phyloP scores from a whole-genome alignment of 2,113 vertebrate genomes.

The Tor tambroides region DNA sequence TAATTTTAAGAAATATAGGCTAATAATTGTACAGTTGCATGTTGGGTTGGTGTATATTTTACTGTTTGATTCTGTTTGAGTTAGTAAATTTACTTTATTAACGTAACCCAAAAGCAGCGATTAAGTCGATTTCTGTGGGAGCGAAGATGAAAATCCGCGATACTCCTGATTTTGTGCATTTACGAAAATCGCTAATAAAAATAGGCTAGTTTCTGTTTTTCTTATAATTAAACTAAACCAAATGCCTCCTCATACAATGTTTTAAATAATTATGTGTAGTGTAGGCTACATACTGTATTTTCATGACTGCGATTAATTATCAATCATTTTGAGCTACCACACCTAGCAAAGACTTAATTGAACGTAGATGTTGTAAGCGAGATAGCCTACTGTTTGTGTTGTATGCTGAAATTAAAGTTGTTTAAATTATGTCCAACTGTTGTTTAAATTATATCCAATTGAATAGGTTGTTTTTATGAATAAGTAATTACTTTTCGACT shows the following conservation, averaged over 20 bases:
- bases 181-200: background rate
- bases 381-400: background rate
- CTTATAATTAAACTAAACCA: background rate
- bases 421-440: background rate
- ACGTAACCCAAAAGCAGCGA: background rate
- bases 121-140: background rate
- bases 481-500: background rate
- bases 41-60: background rate
- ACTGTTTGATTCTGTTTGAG: background rate
- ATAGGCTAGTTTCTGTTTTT: background rate
- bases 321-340: background rate
- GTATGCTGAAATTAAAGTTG: background rate
- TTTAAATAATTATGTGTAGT: background rate
- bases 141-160: background rate
- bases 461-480: background rate
- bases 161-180: background rate
- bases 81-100: background rate
- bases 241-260: background rate
- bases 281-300: background rate
- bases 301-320: background rate
- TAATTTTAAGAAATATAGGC: background rate
- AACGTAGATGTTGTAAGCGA: background rate
- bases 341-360: background rate
- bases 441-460: too few species aligned
- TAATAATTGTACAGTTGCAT: background rate